Evolutionary conservation across 2,113 vertebrate genomes (phyloP).

Genomic region (Euleptes europaea): DNA sequence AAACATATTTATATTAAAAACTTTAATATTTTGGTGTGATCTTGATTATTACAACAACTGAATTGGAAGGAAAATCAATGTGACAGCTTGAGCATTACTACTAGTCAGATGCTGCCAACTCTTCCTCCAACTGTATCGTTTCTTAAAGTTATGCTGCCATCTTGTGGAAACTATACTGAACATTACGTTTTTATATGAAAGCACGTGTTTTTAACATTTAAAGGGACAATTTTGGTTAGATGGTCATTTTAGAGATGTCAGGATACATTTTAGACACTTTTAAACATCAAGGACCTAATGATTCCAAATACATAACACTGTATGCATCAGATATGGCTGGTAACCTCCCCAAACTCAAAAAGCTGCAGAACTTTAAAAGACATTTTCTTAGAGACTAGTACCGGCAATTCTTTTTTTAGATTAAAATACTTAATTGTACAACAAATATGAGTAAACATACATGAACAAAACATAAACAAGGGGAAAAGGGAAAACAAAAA

Average conservation of each 20-base stretch:
- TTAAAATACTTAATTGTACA: too few relatives aligned
- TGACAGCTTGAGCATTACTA: not conserved
- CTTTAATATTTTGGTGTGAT: not conserved
- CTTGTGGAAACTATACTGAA: constrained; percentile 40
- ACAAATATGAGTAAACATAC: too few relatives aligned
- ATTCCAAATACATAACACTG: not conserved
- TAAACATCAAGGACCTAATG: not conserved
- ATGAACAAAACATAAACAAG: too few relatives aligned
- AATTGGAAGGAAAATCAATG: not conserved
- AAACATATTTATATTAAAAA: too few relatives aligned
- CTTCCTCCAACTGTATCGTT: not conserved
- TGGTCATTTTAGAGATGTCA: not conserved
- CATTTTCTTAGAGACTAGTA: not conserved
- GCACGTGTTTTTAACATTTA: not conserved
- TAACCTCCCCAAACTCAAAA: not conserved
- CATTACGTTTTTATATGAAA: fast-evolving
- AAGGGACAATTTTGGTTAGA: not conserved
- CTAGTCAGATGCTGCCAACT: not conserved
- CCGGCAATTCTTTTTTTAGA: too few relatives aligned
- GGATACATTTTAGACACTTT: not conserved
- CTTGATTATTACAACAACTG: not conserved
- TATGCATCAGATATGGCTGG: not conserved
- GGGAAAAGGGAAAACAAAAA: too few relatives aligned
- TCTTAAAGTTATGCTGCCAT: constrained; percentile 55
- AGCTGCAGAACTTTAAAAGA: not conserved